Percentiles rank a stretch among this genome's conserved stretches.
Conservation (phyloP, 2,888 invertebrate genomes). For the Allygus modestus region DNA sequence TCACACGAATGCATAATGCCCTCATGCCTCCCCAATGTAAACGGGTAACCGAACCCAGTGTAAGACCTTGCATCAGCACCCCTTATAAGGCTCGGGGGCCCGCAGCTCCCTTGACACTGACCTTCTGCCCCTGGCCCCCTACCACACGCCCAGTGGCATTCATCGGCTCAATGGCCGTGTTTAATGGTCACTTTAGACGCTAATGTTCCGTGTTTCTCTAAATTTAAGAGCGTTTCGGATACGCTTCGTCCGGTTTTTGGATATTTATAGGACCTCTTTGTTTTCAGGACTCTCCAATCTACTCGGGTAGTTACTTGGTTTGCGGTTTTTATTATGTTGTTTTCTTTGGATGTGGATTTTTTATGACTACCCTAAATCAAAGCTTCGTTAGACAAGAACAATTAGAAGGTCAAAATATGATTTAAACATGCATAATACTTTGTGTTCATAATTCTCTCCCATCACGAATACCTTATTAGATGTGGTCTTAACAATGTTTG, state of each 20-base stretch:
- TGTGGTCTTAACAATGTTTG: too few species aligned
- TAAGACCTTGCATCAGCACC: neutral
- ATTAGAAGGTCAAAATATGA: too few species aligned
- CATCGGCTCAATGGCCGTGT: neutral
- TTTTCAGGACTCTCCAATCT: neutral
- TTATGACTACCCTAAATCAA: neutral
- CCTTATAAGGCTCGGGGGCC: constrained; percentile 19
- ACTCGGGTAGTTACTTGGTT: neutral
- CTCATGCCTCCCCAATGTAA: constrained; percentile 5
- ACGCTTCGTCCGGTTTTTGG: neutral
- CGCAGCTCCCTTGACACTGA: constrained; percentile 8
- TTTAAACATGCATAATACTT: too few species aligned
- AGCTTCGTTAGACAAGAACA: neutral
- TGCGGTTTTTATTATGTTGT: neutral
- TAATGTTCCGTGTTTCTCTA: neutral
- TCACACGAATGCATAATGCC: too few species aligned
- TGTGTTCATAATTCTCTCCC: too few species aligned
- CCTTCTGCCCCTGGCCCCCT: neutral
- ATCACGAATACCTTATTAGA: too few species aligned
- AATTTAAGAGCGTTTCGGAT: neutral
- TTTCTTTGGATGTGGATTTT: neutral
- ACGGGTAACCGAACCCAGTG: neutral
- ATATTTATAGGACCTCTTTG: neutral
- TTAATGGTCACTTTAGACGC: neutral
- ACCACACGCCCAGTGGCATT: neutral